Conservation (phyloP, 2,113 vertebrate species). For the Pangasianodon hypophthalmus region DNA sequence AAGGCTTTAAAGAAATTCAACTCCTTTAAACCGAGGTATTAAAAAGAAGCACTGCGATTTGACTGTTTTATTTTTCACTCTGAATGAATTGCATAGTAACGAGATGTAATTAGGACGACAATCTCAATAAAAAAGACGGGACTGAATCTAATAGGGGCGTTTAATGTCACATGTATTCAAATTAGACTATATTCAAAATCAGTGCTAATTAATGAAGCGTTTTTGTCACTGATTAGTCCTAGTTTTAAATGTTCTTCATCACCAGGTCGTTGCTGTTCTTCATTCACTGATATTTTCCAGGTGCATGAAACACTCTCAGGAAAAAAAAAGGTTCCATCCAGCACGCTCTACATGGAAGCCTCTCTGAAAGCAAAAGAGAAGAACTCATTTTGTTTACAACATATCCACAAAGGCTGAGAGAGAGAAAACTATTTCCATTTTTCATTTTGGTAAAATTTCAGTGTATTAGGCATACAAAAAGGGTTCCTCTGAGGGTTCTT, state of each 20-base stretch:
- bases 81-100: not conserved
- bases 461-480: not conserved
- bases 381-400: not conserved
- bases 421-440: not conserved
- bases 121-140: not conserved
- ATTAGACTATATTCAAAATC: not conserved
- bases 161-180: not conserved
- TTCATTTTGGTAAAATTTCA: not conserved
- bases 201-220: not conserved
- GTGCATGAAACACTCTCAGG: not conserved
- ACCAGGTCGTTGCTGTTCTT: not conserved
- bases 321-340: not conserved
- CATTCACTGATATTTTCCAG: not conserved
- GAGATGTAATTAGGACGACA: not conserved
- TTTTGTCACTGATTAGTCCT: not conserved
- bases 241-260: not conserved
- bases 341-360: not conserved
- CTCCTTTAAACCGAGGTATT: not conserved
- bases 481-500: not conserved
- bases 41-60: not conserved
- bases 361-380: not conserved
- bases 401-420: not conserved
- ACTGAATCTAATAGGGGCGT: not conserved
- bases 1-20: conserved; percentile 1
- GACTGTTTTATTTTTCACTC: not conserved